phyloP scores from a whole-genome alignment of 2,797 vertebrate genomes.

The Rhynchonycteris naso region DNA sequence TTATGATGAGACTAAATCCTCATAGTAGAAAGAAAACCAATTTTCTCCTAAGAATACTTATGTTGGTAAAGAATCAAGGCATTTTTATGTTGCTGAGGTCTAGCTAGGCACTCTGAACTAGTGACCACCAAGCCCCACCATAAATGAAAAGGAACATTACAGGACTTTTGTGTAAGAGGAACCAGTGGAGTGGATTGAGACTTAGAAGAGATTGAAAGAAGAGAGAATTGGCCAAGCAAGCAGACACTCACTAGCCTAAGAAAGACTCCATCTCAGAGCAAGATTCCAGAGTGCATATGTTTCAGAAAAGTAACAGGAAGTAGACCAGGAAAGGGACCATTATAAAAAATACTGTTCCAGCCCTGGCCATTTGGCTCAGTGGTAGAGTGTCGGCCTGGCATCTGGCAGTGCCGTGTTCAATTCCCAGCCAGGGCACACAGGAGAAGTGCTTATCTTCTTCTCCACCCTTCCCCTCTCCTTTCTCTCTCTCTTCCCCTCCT shows the following conservation, averaged over 20 bases:
- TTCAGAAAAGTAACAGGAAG: constrained; percentile 13
- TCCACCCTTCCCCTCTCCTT: too few relatives aligned
- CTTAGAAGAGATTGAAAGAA: not conserved
- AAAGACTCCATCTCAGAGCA: not conserved
- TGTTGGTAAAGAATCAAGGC: not conserved
- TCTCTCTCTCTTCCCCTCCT: too few relatives aligned
- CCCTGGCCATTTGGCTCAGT: too few relatives aligned
- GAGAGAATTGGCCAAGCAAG: not conserved
- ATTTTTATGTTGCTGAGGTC: not conserved
- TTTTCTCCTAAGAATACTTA: not conserved
- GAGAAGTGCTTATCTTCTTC: too few relatives aligned
- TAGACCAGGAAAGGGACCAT: not conserved
- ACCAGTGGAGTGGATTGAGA: not conserved
- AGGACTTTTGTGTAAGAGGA: not conserved
- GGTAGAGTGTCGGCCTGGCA: too few relatives aligned
- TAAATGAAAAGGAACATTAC: not conserved
- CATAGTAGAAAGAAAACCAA: not conserved
- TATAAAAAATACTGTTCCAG: not conserved
- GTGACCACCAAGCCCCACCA: not conserved
- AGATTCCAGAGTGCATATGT: not conserved
- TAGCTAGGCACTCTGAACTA: not conserved
- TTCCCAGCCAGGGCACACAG: too few relatives aligned
- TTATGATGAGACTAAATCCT: not conserved
- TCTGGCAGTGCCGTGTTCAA: too few relatives aligned
- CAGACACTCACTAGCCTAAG: not conserved